These are phyloP conservation scores for Neolamprologus falcicula DNA, from an alignment of 2,113 vertebrate genomes.

Conservation along the genomic window DNA sequence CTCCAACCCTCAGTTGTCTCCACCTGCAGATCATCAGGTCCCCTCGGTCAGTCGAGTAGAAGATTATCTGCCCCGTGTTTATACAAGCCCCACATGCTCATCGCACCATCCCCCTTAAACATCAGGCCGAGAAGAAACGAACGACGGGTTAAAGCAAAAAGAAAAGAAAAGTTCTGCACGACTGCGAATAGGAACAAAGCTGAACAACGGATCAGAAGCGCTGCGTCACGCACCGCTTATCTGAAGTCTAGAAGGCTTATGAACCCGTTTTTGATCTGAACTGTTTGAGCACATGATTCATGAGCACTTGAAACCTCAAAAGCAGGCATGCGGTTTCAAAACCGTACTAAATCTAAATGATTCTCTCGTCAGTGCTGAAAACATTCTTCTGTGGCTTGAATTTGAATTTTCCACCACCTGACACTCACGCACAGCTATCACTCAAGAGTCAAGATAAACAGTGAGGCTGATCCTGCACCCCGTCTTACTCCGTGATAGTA, in stretches of 20 bases:
- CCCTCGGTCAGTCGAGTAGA: neutral
- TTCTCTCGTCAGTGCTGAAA: neutral
- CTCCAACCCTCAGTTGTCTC: neutral
- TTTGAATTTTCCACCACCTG: neutral
- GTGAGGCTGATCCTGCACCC: neutral
- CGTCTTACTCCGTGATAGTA: neutral
- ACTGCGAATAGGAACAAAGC: neutral
- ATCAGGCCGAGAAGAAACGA: neutral
- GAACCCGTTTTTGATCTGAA: neutral
- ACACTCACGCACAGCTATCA: neutral
- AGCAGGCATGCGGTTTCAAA: rapidly evolving
- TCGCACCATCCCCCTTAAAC: neutral
- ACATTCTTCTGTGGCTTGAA: neutral
- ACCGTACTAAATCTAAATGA: rapidly evolving
- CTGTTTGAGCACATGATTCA: neutral
- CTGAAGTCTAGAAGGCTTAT: neutral
- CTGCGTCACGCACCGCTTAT: neutral
- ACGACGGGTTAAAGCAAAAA: neutral
- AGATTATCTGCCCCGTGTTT: slow-evolving; percentile 4
- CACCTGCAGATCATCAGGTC: neutral
- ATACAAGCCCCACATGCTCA: neutral
- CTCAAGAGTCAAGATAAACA: neutral
- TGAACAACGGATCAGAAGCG: neutral
- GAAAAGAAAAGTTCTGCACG: neutral
- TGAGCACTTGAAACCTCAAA: rapidly evolving